Percentiles rank a stretch among this genome's conserved stretches.
Conservation (phyloP, 2,888 invertebrate genomes). For the Diabrotica balteata region DNA sequence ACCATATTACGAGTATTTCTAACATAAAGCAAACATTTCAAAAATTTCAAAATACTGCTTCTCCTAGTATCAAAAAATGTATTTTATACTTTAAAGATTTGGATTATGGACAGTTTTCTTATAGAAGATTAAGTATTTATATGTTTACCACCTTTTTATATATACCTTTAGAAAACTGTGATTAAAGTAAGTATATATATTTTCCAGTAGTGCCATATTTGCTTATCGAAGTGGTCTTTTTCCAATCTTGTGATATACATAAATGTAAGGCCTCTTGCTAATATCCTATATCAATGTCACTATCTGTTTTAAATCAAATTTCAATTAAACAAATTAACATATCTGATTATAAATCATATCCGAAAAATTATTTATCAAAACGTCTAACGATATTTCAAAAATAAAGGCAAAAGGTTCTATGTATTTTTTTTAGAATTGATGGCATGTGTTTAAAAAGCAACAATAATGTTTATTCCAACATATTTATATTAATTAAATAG, state of each 20-base stretch:
- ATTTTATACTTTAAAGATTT: too few relatives aligned
- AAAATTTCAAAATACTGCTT: too few relatives aligned
- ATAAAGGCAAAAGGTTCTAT: too few relatives aligned
- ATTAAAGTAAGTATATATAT: slow-evolving; percentile 18
- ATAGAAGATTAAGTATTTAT: too few relatives aligned
- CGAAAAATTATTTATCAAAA: not conserved
- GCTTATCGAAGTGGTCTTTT: slow-evolving; percentile 29
- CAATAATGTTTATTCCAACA: too few relatives aligned
- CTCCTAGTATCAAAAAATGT: too few relatives aligned
- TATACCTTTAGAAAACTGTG: slow-evolving; percentile 26
- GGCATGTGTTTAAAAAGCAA: too few relatives aligned
- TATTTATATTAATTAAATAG: too few relatives aligned
- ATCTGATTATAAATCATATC: slow-evolving; percentile 4
- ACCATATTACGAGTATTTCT: too few relatives aligned
- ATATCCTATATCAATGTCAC: slow-evolving; percentile 9
- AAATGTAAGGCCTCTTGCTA: slow-evolving; percentile 13
- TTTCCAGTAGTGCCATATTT: slow-evolving; percentile 34
- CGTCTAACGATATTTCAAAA: not conserved
- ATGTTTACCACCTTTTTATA: not conserved
- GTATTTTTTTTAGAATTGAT: too few relatives aligned
- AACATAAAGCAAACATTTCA: too few relatives aligned
- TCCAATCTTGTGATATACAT: slow-evolving; percentile 33
- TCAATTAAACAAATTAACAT: slow-evolving; percentile 7
- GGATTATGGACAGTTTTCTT: too few relatives aligned
- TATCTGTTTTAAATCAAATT: not conserved